phyloP scores from a whole-genome alignment of 2,888 invertebrate species.

The Lithodes maja region DNA sequence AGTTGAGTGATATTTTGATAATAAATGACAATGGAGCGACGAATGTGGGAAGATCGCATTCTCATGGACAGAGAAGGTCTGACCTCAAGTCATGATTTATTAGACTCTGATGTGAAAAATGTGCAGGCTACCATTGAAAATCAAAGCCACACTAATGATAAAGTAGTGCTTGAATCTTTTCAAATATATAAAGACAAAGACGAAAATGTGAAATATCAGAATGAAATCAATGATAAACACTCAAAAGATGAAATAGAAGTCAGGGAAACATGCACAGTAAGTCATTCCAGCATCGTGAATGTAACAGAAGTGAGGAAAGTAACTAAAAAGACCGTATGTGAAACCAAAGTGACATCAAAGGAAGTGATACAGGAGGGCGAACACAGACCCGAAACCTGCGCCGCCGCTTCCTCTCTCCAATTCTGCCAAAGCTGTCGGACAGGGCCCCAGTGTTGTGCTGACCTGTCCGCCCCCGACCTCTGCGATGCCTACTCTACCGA shows the following conservation, averaged over 20 bases:
- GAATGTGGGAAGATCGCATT: constrained; percentile 13
- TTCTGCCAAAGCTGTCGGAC: constrained; percentile 29
- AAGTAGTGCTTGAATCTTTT: not conserved
- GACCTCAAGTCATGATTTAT: not conserved
- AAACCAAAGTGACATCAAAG: not conserved
- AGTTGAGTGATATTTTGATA: too few species aligned
- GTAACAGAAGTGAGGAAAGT: not conserved
- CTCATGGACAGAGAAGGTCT: constrained; percentile 31
- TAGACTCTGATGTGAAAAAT: not conserved
- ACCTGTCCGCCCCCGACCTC: not conserved
- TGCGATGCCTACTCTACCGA: not conserved
- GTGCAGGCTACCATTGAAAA: not conserved
- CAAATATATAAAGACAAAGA: too few species aligned
- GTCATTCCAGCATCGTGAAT: not conserved
- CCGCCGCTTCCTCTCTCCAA: not conserved
- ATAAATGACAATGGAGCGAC: constrained; percentile 1
- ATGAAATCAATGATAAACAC: too few species aligned
- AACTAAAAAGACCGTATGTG: not conserved
- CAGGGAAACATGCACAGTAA: not conserved
- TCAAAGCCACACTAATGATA: not conserved
- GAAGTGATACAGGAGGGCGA: not conserved
- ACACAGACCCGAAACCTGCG: not conserved
- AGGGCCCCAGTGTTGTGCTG: constrained; percentile 39
- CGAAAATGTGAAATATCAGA: too few species aligned
- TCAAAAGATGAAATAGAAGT: not conserved